A percentile compares a stretch with the other conserved stretches of the same genome.
These are phyloP conservation scores for Sycophila sp. DNA, from an alignment of 1,140 invertebrate species.

Conservation along the genomic window DNA sequence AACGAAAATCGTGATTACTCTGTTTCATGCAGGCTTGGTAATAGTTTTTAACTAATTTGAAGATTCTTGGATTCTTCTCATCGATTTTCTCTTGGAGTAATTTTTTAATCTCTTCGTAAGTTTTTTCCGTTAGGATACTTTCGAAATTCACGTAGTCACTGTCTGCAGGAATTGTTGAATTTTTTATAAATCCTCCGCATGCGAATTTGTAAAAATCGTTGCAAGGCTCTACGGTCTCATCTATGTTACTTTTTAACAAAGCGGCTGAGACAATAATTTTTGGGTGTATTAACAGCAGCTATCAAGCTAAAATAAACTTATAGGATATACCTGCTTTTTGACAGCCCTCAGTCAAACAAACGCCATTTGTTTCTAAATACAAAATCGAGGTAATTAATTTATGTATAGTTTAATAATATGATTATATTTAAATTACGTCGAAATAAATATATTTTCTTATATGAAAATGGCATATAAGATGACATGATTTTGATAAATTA, in stretches of 20 bases:
- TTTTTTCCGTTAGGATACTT: constrained; percentile 46
- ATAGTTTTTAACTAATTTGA: neutral
- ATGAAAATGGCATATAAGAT: no score
- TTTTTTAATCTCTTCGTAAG: neutral
- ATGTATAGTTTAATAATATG: no score
- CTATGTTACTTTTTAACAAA: constrained; percentile 57
- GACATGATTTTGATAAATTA: no score
- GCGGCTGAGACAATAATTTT: neutral
- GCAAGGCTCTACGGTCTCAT: constrained; percentile 74
- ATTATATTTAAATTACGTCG: no score
- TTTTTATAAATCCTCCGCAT: constrained; percentile 57
- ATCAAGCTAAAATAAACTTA: no score
- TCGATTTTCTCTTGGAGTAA: neutral
- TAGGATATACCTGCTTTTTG: no score
- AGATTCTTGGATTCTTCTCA: neutral
- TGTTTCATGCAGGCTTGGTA: neutral
- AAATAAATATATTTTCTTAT: no score
- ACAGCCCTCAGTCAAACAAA: no score
- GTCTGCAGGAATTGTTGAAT: neutral
- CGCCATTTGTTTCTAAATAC: no score
- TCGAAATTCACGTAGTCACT: constrained; percentile 66
- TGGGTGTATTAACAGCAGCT: no score
- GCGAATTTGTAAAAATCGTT: constrained; percentile 84
- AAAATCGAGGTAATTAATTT: no score
- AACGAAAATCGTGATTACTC: no score